phyloP scores from a whole-genome alignment of 1,140 invertebrate species.

The Drosophila orena region DNA sequence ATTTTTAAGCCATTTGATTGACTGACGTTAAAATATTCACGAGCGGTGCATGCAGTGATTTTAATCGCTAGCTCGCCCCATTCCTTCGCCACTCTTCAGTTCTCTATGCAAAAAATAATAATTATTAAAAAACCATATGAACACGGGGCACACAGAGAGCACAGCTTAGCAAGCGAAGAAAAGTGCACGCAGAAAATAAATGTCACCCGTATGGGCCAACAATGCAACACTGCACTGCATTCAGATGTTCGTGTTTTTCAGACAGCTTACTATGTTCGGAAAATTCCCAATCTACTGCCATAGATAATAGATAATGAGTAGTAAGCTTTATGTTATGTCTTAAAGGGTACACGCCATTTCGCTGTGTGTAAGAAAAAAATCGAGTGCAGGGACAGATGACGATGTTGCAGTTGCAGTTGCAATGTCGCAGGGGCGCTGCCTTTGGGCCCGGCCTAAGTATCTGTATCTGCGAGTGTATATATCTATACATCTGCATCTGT shows the following conservation, averaged over 20 bases:
- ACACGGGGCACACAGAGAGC: slow-evolving; percentile 29
- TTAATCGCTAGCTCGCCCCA: slow-evolving; percentile 75
- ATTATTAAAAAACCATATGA: slow-evolving; percentile 80
- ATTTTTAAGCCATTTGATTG: slow-evolving; percentile 83
- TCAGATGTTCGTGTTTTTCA: too few species aligned
- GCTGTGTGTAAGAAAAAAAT: slow-evolving; percentile 46
- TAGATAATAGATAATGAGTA: background rate
- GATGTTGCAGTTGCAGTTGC: slow-evolving; percentile 61
- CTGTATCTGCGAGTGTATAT: slow-evolving; percentile 32
- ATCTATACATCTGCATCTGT: slow-evolving; percentile 29
- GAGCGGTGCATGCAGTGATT: slow-evolving; percentile 70
- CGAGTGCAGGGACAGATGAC: slow-evolving; percentile 75
- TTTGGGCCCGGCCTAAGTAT: slow-evolving; percentile 60
- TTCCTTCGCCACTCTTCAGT: slow-evolving; percentile 66
- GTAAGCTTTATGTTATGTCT: too few species aligned
- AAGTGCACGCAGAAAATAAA: slow-evolving; percentile 13
- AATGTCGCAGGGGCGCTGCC: slow-evolving; percentile 59
- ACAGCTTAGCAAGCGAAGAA: slow-evolving; percentile 40
- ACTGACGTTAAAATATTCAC: slow-evolving; percentile 83
- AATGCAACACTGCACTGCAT: too few species aligned
- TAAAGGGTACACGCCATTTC: background rate
- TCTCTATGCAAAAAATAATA: slow-evolving; percentile 76
- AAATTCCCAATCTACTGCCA: background rate
- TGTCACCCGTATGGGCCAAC: background rate
- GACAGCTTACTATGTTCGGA: too few species aligned